A percentile compares a stretch with the other conserved stretches of the same genome.
phyloP scores from a whole-genome alignment of 2,888 invertebrate species.

The Drosophila ustulata region DNA sequence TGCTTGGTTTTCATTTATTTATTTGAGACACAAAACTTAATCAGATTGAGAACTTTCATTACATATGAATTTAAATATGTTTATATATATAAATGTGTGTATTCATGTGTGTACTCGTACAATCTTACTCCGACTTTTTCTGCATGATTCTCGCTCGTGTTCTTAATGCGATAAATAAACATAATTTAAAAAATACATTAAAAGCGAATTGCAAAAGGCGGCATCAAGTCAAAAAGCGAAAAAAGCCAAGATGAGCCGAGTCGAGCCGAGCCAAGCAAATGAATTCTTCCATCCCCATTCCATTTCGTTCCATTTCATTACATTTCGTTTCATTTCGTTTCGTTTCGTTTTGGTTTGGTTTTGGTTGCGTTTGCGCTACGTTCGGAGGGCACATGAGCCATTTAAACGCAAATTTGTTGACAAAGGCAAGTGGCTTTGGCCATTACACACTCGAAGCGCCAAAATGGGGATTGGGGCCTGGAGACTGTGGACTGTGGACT shows the following conservation, averaged over 20 bases:
- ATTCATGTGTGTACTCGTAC: neutral
- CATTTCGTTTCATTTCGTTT: conserved; percentile 1
- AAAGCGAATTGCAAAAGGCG: conserved; percentile 65
- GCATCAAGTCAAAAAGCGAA: conserved; percentile 26
- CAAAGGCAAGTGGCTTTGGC: conserved; percentile 79
- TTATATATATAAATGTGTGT: neutral
- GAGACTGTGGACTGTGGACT: conserved; percentile 20
- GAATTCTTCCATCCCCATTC: conserved; percentile 7
- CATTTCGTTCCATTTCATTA: conserved; percentile 11
- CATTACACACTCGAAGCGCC: conserved; percentile 64
- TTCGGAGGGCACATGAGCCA: conserved; percentile 56
- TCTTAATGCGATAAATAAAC: conserved; percentile 65
- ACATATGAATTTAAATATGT: neutral
- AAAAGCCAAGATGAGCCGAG: conserved; percentile 46
- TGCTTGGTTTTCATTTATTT: neutral
- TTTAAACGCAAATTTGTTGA: conserved; percentile 79
- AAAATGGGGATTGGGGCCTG: conserved; percentile 18
- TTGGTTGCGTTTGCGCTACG: neutral
- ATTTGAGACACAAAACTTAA: conserved; percentile 15
- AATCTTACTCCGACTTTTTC: neutral
- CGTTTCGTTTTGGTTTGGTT: neutral
- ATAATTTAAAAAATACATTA: conserved; percentile 79
- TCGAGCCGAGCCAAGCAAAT: conserved; percentile 25
- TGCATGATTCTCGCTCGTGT: conserved; percentile 10
- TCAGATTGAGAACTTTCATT: neutral